These are phyloP conservation scores for Morelia viridis DNA, from an alignment of 2,797 vertebrate genomes.

Conservation along the genomic window DNA sequence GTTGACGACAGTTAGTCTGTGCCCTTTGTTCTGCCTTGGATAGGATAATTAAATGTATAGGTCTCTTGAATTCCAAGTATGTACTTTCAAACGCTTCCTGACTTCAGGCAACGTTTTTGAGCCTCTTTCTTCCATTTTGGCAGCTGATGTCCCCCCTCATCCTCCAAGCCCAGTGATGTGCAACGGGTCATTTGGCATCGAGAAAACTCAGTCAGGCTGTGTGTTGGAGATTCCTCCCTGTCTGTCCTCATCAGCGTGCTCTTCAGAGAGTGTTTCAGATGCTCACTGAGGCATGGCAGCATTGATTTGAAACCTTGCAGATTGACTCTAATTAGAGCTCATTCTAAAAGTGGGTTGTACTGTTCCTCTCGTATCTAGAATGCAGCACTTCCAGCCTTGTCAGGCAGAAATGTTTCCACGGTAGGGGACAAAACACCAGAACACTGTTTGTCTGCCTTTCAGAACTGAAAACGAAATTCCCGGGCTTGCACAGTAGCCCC, in stretches of 20 bases:
- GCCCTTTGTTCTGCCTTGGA: not conserved
- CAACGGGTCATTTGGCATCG: not conserved
- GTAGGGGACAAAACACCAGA: not conserved
- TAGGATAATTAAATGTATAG: not conserved
- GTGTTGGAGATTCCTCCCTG: not conserved
- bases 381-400: not conserved
- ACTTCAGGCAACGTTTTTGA: slow-evolving; percentile 2
- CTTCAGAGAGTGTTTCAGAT: not conserved
- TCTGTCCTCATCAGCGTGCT: not conserved
- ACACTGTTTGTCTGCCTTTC: slow-evolving; percentile 17
- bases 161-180: not conserved
- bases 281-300: not conserved
- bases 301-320: slow-evolving; percentile 11
- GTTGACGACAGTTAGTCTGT: not conserved
- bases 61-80: slow-evolving; percentile 13
- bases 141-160: not conserved
- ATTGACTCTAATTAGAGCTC: slow-evolving; percentile 23
- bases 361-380: not conserved
- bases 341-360: not conserved
- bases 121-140: not conserved
- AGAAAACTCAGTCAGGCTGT: not conserved
- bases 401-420: not conserved
- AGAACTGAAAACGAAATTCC: not conserved
- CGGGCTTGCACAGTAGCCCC: not conserved
- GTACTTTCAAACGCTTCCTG: not conserved